Base-by-base conservation (phyloP, 2,113 vertebrate genomes). In the Ammospiza caudacuta region DNA sequence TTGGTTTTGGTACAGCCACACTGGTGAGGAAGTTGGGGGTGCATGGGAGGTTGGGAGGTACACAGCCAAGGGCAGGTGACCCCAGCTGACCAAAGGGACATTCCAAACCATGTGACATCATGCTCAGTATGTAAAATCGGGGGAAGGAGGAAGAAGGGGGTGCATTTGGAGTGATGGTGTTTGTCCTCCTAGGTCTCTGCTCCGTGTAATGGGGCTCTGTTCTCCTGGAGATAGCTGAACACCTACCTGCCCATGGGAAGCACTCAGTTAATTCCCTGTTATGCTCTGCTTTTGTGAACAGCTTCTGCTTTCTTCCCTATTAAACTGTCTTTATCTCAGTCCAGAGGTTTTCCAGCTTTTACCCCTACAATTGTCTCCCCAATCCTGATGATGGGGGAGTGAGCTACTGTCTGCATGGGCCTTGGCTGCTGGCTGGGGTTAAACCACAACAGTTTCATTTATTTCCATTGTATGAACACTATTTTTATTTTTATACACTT, bases 331-430 rank as follows among this genome's bases (percentile, higher is more conserved):
- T 70, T 31, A 72, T 25, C 31, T 49, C 43, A 57, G 11, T 3
- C 9, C 21, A 27, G 0, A 3, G 12, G 35, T 88, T 63, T 72
- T 35, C 58, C 31, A 17, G 13, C 14, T 79, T 25, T 64, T 8
- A 63, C 29, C 9, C 43, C 43, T 63, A 25, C 15, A 7, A 12
- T 31, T 57, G 6, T 57, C 43, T 43, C 14, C 31, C 41, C 0
- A 2, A 1, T 9, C 24, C 16, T 58, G 8, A 21, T 35, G 35
- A 7, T 49, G 35, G 4, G 8, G 17, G 13, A 88, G 25, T 43
- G 25, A 69, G 33, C 0, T 0, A 80, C 31, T 0, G 0, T 31
- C n/a, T 47, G 11, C 6, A 4, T 33, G 43, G 41, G 35, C 25
- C 25, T 88, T 49, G 58, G 33, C 28, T 69, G 28, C 23, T 54